Conservation (phyloP, 2,888 invertebrate genomes). For the Protonemura montana region DNA sequence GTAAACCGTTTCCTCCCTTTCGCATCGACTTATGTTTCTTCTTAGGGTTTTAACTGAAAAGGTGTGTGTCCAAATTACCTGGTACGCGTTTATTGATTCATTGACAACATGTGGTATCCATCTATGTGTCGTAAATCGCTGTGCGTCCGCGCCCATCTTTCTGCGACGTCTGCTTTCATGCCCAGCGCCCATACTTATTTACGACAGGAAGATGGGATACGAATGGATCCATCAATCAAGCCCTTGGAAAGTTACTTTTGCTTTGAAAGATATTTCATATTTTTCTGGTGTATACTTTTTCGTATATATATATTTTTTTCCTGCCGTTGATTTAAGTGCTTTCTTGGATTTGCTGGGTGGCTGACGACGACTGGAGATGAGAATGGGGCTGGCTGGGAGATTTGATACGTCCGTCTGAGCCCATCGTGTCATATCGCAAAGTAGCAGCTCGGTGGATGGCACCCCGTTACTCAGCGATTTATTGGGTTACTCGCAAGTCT, state of each 20-base stretch:
- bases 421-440: neutral
- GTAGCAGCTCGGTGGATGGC: neutral
- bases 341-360: neutral
- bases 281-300: neutral
- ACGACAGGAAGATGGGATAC: neutral
- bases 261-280: neutral
- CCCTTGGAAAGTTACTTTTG: neutral
- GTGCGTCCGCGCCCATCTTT: neutral
- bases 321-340: slow-evolving; percentile 7
- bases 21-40: neutral
- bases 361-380: neutral
- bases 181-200: neutral
- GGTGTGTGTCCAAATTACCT: neutral
- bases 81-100: neutral
- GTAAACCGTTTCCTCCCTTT: neutral
- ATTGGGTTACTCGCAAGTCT: neutral
- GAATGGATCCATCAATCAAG: neutral
- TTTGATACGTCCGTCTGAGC: neutral
- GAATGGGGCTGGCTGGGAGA: neutral
- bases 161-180: neutral
- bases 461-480: neutral
- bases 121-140: neutral
- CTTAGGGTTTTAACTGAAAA: neutral
- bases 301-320: neutral
- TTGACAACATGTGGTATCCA: neutral